A percentile compares a stretch with the other conserved stretches of the same genome.
Evolutionary conservation across 2,113 vertebrate species (phyloP).

Genomic region (Diadophis punctatus): DNA sequence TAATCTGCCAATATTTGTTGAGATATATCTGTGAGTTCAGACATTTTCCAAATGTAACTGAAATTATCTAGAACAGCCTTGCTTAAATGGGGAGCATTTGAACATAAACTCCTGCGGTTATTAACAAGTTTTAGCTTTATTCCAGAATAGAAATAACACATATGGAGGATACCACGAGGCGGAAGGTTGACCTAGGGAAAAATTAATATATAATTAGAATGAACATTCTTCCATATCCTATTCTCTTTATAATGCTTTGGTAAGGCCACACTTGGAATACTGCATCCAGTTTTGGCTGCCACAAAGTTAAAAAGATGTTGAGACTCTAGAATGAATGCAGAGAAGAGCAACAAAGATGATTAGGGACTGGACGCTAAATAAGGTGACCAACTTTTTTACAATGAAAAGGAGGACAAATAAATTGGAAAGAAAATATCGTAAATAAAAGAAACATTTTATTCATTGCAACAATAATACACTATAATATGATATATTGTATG

Average conservation of each 20-base stretch:
- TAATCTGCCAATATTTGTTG: neutral
- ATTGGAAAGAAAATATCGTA: too few relatives aligned
- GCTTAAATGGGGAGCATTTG: neutral
- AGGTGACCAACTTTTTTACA: too few relatives aligned
- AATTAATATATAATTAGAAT: neutral
- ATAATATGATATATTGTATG: too few relatives aligned
- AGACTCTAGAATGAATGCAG: too few relatives aligned
- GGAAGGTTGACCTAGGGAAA: neutral
- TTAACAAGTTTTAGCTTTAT: neutral
- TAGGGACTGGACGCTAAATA: too few relatives aligned
- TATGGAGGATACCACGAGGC: neutral
- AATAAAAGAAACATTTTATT: too few relatives aligned
- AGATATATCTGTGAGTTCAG: neutral
- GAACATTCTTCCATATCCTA: neutral
- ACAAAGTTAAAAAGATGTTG: too few relatives aligned
- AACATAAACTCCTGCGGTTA: neutral
- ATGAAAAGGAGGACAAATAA: too few relatives aligned
- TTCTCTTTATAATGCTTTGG: neutral
- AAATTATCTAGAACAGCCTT: neutral
- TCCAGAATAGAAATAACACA: neutral
- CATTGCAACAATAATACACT: too few relatives aligned
- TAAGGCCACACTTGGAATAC: too few relatives aligned
- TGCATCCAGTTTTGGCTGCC: too few relatives aligned
- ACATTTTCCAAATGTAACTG: neutral
- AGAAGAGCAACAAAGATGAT: too few relatives aligned